Percentiles rank a stretch among this genome's conserved stretches.
These are phyloP conservation scores for Alexandromys fortis DNA, from an alignment of 2,113 vertebrate species.

Conservation along the genomic window DNA sequence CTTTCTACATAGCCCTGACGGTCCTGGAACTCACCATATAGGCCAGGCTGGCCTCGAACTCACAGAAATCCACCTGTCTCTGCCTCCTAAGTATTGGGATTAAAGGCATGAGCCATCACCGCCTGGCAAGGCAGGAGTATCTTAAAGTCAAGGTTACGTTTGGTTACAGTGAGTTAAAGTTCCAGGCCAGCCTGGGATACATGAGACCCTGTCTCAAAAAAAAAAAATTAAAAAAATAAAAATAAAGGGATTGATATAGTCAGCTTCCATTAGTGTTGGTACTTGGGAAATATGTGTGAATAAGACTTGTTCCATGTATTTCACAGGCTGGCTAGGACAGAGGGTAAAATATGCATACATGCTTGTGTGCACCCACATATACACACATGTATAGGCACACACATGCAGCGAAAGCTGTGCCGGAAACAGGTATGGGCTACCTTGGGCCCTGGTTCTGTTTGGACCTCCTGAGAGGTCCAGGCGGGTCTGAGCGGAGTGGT, in stretches of 20 bases:
- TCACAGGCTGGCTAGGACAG: background rate
- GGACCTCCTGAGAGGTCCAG: background rate
- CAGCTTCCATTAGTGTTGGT: background rate
- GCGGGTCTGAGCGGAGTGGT: background rate
- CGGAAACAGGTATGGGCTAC: background rate
- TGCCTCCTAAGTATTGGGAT: background rate
- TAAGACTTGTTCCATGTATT: background rate
- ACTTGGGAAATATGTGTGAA: background rate
- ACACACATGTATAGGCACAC: accelerated
- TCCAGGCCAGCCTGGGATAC: background rate
- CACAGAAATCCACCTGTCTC: background rate
- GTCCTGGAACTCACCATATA: background rate
- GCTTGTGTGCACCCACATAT: accelerated
- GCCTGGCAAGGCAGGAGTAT: background rate
- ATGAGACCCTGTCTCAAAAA: background rate
- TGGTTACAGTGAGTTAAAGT: background rate
- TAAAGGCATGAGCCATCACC: background rate
- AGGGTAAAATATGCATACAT: background rate
- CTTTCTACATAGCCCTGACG: background rate
- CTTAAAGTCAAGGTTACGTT: background rate
- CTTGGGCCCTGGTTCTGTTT: accelerated
- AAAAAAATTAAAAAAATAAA: background rate
- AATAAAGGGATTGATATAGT: background rate
- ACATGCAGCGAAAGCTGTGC: accelerated
- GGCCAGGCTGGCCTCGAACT: background rate